Conservation (phyloP, 2,113 vertebrate genomes). For the Cygnus buccinator region DNA sequence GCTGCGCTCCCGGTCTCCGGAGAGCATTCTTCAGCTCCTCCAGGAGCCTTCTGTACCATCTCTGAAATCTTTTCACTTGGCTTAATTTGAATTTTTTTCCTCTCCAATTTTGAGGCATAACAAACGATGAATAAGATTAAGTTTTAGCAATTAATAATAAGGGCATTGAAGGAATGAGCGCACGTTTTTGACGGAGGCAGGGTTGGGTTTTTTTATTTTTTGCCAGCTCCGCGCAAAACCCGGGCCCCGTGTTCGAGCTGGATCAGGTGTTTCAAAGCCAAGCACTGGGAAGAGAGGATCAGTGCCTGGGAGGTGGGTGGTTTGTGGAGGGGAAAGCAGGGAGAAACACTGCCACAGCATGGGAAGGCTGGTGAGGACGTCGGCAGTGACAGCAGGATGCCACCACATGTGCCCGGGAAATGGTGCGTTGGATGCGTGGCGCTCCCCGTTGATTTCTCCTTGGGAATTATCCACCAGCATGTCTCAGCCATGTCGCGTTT, state of each 20-base stretch:
- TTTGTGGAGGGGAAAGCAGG: neutral
- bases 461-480: neutral
- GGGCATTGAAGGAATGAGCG: neutral
- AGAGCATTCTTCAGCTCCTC: constrained; percentile 61
- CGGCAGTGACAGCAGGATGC: neutral
- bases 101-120: constrained; percentile 45
- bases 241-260: accelerated
- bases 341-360: neutral
- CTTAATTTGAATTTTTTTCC: constrained; percentile 41
- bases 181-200: neutral
- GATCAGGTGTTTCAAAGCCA: neutral
- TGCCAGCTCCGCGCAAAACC: neutral
- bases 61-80: constrained; percentile 38
- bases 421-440: neutral
- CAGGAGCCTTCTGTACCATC: constrained; percentile 60
- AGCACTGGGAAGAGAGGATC: neutral
- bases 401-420: neutral
- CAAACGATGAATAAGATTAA: constrained; percentile 54
- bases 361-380: neutral
- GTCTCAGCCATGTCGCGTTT: neutral
- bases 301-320: neutral
- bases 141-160: constrained; percentile 51
- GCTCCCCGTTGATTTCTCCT: constrained; percentile 26
- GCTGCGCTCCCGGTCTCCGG: constrained; percentile 29
- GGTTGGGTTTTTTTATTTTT: neutral